phyloP scores from a whole-genome alignment of 2,888 invertebrate genomes.

The Cataglyphis altisquamis region DNA sequence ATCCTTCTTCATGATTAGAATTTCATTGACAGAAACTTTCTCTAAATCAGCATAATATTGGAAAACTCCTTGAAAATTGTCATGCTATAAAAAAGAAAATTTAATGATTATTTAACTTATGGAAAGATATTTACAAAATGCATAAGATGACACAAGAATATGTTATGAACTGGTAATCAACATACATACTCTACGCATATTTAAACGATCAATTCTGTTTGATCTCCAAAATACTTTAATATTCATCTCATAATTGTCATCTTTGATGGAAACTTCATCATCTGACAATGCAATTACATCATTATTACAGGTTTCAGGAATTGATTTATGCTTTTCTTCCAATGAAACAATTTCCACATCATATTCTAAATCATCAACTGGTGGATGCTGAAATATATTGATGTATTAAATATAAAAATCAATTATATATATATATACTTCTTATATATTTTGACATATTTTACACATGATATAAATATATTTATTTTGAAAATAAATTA shows the following conservation, averaged over 20 bases:
- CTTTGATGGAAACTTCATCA: conserved; percentile 51
- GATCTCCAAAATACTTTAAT: conserved; percentile 82
- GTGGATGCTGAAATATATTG: conserved; percentile 8
- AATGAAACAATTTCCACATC: conserved; percentile 59
- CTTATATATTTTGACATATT: background rate
- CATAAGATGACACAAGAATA: conserved; percentile 1
- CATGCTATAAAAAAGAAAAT: conserved; percentile 73
- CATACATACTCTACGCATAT: conserved; percentile 72
- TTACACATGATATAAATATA: background rate
- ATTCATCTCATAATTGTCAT: conserved; percentile 76
- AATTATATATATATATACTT: background rate
- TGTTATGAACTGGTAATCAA: background rate
- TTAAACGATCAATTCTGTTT: conserved; percentile 75
- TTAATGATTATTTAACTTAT: background rate
- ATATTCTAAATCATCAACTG: conserved; percentile 31
- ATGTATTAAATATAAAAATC: background rate
- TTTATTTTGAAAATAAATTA: background rate
- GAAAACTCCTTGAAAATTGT: conserved; percentile 78
- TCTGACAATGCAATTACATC: conserved; percentile 54
- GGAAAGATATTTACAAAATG: conserved; percentile 8
- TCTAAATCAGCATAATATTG: conserved; percentile 80
- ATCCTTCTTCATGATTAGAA: conserved; percentile 78
- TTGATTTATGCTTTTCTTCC: background rate
- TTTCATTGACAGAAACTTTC: conserved; percentile 76
- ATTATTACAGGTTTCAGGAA: conserved; percentile 2